Percentiles rank a stretch among this genome's conserved stretches.
Evolutionary conservation across 2,888 invertebrate species (phyloP).

Genomic region (Cepaea hortensis): DNA sequence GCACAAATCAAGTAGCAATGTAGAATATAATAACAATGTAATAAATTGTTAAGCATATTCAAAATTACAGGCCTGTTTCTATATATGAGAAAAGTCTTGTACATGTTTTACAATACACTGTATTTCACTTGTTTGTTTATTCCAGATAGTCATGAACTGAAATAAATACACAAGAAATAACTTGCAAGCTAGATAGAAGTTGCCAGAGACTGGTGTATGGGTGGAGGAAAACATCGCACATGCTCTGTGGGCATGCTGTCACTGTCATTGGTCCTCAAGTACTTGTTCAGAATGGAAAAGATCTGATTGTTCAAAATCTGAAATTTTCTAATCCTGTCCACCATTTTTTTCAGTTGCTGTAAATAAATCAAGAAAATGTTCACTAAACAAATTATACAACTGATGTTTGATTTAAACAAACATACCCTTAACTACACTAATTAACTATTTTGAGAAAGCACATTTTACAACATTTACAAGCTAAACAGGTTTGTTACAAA

Average conservation of each 20-base stretch:
- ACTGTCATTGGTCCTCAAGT: slow-evolving; percentile 86
- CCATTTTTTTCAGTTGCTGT: slow-evolving; percentile 88
- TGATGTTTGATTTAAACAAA: background rate
- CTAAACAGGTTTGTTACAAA: too few species aligned
- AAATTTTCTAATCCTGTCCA: slow-evolving; percentile 95
- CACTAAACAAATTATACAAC: too few species aligned
- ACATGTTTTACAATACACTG: too few species aligned
- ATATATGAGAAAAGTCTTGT: too few species aligned
- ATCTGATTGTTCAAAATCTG: slow-evolving; percentile 99
- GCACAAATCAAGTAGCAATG: too few species aligned
- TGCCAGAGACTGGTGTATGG: slow-evolving; percentile 79
- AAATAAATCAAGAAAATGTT: slow-evolving; percentile 15
- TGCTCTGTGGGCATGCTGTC: slow-evolving; percentile 90
- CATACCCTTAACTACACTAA: background rate
- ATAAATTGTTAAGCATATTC: too few species aligned
- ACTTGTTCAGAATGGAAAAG: slow-evolving; percentile 94
- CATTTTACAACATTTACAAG: too few species aligned
- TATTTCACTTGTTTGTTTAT: too few species aligned
- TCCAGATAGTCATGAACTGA: background rate
- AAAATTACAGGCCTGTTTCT: too few species aligned
- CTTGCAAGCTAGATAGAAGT: slow-evolving; percentile 54
- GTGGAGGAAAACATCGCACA: slow-evolving; percentile 96
- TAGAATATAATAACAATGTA: too few species aligned
- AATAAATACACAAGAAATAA: background rate
- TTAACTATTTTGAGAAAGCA: background rate